Conservation (phyloP, 1,140 invertebrate species). For the Polyergus mexicanus region DNA sequence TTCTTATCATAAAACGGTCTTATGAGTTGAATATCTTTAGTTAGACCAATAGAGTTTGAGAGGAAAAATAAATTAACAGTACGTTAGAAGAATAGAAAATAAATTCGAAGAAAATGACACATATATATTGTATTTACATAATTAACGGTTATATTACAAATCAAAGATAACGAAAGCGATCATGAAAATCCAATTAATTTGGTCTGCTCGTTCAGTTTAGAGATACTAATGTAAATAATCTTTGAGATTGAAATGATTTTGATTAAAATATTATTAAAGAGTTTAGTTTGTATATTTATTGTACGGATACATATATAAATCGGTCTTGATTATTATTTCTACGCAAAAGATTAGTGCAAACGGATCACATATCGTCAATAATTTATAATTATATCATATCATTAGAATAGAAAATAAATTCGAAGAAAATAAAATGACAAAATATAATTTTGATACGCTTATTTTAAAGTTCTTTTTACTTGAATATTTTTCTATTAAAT, state of each 20-base stretch:
- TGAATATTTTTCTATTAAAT: not conserved
- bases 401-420: not conserved
- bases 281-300: not conserved
- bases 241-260: constrained; percentile 26
- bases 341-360: not conserved
- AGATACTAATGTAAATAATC: not conserved
- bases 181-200: not conserved
- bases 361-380: not conserved
- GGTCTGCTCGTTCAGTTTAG: not conserved
- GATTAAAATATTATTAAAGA: not conserved
- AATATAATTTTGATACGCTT: not conserved
- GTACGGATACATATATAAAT: not conserved
- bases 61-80: not conserved
- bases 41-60: not conserved
- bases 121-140: constrained; percentile 22
- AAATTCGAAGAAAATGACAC: not conserved
- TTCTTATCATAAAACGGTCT: not conserved
- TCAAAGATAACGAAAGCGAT: not conserved
- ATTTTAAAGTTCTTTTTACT: not conserved
- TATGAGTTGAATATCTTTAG: not conserved
- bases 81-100: no score
- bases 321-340: not conserved
- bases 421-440: not conserved
- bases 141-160: not conserved
- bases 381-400: not conserved